phyloP scores from a whole-genome alignment of 1,140 invertebrate species.

The Eufriesea mexicana region DNA sequence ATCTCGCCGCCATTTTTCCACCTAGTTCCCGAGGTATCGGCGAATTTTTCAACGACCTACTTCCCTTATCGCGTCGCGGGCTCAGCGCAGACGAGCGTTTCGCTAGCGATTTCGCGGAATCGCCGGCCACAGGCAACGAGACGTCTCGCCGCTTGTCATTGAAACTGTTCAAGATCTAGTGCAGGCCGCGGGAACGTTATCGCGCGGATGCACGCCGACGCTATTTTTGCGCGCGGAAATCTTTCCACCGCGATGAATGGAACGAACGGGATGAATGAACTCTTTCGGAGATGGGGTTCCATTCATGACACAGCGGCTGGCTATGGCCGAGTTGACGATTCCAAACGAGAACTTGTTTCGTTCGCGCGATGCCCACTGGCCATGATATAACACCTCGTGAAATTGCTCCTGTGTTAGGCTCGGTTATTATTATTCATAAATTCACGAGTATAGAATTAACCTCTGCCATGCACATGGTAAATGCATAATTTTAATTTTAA shows the following conservation, averaged over 20 bases:
- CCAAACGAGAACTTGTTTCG: no score
- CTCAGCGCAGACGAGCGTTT: slow-evolving; percentile 40
- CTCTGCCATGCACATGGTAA: no score
- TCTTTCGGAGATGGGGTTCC: not conserved
- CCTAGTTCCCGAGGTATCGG: slow-evolving; percentile 79
- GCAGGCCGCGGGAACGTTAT: slow-evolving; percentile 69
- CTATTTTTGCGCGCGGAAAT: slow-evolving; percentile 18
- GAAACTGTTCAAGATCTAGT: slow-evolving; percentile 81
- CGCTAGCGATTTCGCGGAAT: slow-evolving; percentile 32
- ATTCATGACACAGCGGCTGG: no score
- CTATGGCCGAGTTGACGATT: no score
- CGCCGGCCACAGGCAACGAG: slow-evolving; percentile 12
- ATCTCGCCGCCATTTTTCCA: slow-evolving; percentile 77
- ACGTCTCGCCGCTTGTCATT: slow-evolving; percentile 74
- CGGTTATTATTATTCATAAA: no score
- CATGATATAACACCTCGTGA: no score
- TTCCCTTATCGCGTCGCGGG: slow-evolving; percentile 74
- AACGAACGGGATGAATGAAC: not conserved
- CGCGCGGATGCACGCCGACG: slow-evolving; percentile 30
- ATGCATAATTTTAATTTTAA: no score
- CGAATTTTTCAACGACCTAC: slow-evolving; percentile 80
- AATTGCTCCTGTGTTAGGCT: no score
- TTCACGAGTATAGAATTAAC: no score
- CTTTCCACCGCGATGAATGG: not conserved
- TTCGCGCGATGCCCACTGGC: no score